Evolutionary conservation across 92 coral and sea anemone genomes (phyloP).

Genomic region (Metridium senile): DNA sequence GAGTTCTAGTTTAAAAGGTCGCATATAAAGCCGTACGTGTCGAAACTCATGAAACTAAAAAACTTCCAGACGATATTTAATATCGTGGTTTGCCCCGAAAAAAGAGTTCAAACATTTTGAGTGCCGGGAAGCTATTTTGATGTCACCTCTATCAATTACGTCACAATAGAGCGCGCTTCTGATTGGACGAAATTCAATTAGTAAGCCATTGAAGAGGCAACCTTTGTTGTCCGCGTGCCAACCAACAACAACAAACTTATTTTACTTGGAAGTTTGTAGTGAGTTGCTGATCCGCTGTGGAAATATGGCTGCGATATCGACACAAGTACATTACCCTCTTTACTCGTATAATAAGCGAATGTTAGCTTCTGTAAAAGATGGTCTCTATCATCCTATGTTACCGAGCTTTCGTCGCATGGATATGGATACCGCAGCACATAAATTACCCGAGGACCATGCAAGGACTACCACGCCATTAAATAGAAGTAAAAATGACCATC

Average conservation of each 20-base stretch:
- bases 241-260: conserved; percentile 38
- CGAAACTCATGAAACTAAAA: background rate
- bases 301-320: conserved; percentile 53
- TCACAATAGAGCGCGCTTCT: conserved; percentile 52
- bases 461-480: conserved; percentile 86
- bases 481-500: conserved; percentile 53
- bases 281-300: background rate
- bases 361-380: conserved; percentile 97
- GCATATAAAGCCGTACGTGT: too few species aligned
- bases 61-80: conserved; percentile 17
- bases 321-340: conserved; percentile 55
- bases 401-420: conserved; percentile 96
- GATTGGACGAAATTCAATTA: conserved; percentile 54
- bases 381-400: conserved; percentile 88
- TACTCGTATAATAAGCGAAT: conserved; percentile 52
- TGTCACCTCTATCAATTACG: conserved; percentile 33
- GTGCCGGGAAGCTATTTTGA: conserved; percentile 16
- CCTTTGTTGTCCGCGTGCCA: conserved; percentile 35
- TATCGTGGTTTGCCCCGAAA: background rate
- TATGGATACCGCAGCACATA: conserved; percentile 94
- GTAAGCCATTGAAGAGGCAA: conserved; percentile 31
- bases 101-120: background rate
- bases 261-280: conserved; percentile 1
- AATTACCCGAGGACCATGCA: conserved; percentile 90
- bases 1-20: too few species aligned